A percentile compares a stretch with the other conserved stretches of the same genome.
phyloP scores from a whole-genome alignment of 2,113 vertebrate species.

The Ia io region DNA sequence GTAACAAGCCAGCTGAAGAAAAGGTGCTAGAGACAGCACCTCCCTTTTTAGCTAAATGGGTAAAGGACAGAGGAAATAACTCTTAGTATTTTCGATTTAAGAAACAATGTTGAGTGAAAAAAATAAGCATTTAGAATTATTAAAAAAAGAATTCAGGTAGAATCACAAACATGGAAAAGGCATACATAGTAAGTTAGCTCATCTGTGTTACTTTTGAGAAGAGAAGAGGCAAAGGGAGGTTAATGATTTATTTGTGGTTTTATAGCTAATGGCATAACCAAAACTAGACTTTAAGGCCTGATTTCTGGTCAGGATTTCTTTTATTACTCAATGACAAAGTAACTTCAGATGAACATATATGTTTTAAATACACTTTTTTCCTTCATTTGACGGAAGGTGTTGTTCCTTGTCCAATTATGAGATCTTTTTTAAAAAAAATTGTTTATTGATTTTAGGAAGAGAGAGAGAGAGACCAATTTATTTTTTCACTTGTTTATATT shows the following conservation, averaged over 20 bases:
- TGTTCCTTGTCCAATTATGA: neutral
- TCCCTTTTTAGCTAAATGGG: neutral
- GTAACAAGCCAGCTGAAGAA: neutral
- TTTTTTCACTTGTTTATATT: too few relatives aligned
- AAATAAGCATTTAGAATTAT: neutral
- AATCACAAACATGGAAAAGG: neutral
- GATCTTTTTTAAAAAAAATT: neutral
- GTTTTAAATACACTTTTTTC: neutral
- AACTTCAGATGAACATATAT: neutral
- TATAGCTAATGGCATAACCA: neutral
- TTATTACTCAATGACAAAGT: neutral
- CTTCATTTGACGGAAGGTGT: neutral
- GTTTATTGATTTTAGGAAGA: too few relatives aligned
- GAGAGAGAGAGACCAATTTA: too few relatives aligned
- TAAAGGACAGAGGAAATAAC: neutral
- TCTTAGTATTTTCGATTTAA: neutral
- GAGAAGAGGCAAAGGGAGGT: neutral
- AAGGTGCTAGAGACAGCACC: fast-evolving
- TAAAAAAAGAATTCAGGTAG: neutral
- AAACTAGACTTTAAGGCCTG: neutral
- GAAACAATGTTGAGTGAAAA: neutral
- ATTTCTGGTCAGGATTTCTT: constrained; percentile 10
- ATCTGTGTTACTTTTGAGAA: constrained; percentile 8
- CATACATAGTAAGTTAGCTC: neutral
- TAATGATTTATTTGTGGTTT: neutral